A percentile compares a stretch with the other conserved stretches of the same genome.
Evolutionary conservation across 2,888 invertebrate genomes (phyloP).

Genomic region (Dendrolimus houi): DNA sequence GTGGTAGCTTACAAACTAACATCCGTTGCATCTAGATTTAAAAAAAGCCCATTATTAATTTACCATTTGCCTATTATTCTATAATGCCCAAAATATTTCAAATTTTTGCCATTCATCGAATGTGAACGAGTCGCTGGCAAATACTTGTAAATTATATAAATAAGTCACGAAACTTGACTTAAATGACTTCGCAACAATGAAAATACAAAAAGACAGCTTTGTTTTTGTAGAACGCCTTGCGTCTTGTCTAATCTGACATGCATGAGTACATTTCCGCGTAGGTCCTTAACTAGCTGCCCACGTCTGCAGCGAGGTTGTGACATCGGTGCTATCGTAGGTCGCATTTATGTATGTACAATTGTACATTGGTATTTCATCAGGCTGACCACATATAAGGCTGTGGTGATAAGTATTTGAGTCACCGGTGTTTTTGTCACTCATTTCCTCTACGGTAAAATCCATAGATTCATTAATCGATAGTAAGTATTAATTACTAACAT

Average conservation of each 20-base stretch:
- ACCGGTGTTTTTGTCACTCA: background rate
- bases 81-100: no score
- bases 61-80: no score
- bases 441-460: background rate
- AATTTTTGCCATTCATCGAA: no score
- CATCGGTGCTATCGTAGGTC: constrained; percentile 30
- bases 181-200: constrained; percentile 14
- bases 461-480: background rate
- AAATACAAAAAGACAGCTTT: constrained; percentile 21
- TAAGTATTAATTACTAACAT: background rate
- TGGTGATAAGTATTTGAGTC: background rate
- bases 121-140: no score
- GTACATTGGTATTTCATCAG: constrained; percentile 57
- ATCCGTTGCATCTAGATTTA: no score
- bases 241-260: constrained; percentile 34
- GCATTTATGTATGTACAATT: constrained; percentile 40
- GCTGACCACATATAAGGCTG: constrained; percentile 6
- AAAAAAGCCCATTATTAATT: no score
- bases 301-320: constrained; percentile 57
- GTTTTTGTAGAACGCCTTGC: constrained; percentile 25
- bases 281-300: constrained; percentile 61
- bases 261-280: constrained; percentile 52
- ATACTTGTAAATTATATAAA: no score
- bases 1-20: no score
- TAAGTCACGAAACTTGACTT: constrained; percentile 1